Evolutionary conservation across 2,113 vertebrate genomes (phyloP).

Genomic region (Sclerurus mexicanus): DNA sequence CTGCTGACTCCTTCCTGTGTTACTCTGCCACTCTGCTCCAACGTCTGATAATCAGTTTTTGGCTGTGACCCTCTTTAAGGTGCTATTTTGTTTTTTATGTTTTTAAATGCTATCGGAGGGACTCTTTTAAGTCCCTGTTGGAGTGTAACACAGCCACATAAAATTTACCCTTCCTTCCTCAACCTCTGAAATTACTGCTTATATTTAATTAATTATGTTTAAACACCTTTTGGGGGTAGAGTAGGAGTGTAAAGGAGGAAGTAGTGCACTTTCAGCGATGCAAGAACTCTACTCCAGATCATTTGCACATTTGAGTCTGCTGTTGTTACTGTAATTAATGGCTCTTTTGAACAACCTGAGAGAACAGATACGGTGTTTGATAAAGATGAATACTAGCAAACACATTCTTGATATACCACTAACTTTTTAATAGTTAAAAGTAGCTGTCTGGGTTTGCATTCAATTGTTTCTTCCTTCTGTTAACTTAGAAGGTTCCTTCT

Average conservation of each 20-base stretch:
- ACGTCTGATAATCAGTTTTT: neutral
- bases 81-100: neutral
- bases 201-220: conserved; percentile 9
- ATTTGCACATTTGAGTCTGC: conserved; percentile 66
- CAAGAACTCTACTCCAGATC: conserved; percentile 52
- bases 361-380: neutral
- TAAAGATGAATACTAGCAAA: neutral
- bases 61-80: conserved; percentile 25
- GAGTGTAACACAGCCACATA: conserved; percentile 49
- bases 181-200: conserved; percentile 9
- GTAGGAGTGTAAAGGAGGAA: conserved; percentile 11
- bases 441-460: conserved; percentile 39
- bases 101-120: conserved; percentile 35
- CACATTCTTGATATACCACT: conserved; percentile 29
- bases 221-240: neutral
- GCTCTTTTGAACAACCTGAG: conserved; percentile 52
- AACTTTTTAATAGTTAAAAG: conserved; percentile 28
- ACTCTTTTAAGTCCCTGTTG: conserved; percentile 42
- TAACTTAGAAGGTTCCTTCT: conserved; percentile 9
- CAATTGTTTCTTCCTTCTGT: conserved; percentile 4
- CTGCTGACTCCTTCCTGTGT: neutral
- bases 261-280: conserved; percentile 32
- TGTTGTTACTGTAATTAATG: conserved; percentile 66
- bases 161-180: conserved; percentile 34
- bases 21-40: conserved; percentile 1